These are phyloP conservation scores for Hedya salicella DNA, from an alignment of 2,888 invertebrate genomes.

Conservation along the genomic window DNA sequence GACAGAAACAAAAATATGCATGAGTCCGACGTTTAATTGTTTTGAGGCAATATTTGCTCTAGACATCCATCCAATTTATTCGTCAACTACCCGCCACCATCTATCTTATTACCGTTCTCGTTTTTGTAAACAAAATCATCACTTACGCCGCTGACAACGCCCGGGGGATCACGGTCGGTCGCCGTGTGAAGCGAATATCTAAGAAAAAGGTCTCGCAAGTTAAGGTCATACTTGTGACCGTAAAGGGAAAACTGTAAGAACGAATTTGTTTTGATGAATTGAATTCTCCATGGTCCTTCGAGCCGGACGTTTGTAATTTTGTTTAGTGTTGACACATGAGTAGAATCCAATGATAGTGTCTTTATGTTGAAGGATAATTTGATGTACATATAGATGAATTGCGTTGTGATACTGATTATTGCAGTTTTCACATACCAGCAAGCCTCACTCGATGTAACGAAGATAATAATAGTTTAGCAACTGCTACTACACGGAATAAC, in stretches of 20 bases:
- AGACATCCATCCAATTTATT: conserved; percentile 35
- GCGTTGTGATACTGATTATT: no score
- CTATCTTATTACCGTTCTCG: conserved; percentile 50
- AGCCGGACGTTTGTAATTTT: background rate
- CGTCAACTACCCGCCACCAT: conserved; percentile 46
- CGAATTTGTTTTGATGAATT: conserved; percentile 17
- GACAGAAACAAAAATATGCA: conserved; percentile 15
- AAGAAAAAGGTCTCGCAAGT: conserved; percentile 34
- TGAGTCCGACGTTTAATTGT: conserved; percentile 22
- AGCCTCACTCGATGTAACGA: no score
- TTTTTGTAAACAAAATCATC: conserved; percentile 60
- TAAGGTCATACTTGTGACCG: conserved; percentile 22
- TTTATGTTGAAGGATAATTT: no score
- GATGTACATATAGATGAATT: no score
- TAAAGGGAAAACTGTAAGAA: conserved; percentile 4
- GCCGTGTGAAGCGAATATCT: conserved; percentile 35
- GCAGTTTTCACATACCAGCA: no score
- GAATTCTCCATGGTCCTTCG: background rate
- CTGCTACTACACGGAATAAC: no score
- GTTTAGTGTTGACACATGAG: background rate
- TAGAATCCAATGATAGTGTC: no score
- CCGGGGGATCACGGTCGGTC: conserved; percentile 44
- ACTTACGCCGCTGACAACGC: conserved; percentile 54
- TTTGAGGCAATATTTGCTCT: conserved; percentile 25
- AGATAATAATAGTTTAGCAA: no score